phyloP scores from a whole-genome alignment of 2,113 vertebrate species.

The Pluvianellus socialis region DNA sequence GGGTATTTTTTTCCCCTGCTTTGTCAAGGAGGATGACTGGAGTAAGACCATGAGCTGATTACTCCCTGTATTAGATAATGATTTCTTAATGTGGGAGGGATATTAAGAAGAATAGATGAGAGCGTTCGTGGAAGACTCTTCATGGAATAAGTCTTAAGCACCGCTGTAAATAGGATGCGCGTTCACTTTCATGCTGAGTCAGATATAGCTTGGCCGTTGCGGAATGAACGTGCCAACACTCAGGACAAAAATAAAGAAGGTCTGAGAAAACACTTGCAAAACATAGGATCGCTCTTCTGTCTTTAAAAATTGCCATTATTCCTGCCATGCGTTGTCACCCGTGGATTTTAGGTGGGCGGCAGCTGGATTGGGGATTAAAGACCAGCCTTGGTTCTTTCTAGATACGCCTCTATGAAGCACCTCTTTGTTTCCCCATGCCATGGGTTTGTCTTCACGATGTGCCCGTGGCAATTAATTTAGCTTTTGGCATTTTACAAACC shows the following conservation, averaged over 20 bases:
- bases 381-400: background rate
- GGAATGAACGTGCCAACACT: background rate
- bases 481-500: background rate
- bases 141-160: constrained; percentile 16
- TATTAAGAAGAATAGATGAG: constrained; percentile 19
- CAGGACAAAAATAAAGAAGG: background rate
- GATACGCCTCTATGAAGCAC: background rate
- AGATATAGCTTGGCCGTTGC: background rate
- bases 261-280: background rate
- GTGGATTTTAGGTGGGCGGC: background rate
- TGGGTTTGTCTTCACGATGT: background rate
- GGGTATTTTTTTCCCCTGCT: background rate
- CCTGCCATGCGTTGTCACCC: background rate
- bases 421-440: background rate
- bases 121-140: background rate
- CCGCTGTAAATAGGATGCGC: background rate
- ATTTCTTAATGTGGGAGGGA: constrained; percentile 38
- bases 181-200: background rate
- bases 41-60: constrained; percentile 43
- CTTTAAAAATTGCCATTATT: background rate
- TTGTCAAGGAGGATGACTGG: background rate
- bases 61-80: background rate
- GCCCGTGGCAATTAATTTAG: background rate
- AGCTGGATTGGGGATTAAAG: background rate
- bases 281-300: background rate